Evolutionary conservation across 2,113 vertebrate genomes (phyloP).

Genomic region (Corydoras maculifer): DNA sequence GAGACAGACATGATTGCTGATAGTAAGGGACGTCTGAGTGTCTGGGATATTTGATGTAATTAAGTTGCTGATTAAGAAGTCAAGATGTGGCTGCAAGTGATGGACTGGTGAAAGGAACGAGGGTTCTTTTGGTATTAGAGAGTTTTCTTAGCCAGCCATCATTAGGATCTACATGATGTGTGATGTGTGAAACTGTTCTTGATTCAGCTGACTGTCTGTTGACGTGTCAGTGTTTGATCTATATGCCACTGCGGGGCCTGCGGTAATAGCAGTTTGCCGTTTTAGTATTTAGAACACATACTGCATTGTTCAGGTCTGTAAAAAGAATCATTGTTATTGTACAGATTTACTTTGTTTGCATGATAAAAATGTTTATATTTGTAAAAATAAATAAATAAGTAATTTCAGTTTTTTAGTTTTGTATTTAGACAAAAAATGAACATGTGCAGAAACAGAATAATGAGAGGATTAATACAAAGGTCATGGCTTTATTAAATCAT

Average conservation of each 20-base stretch:
- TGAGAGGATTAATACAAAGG: too few species aligned
- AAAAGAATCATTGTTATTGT: too few species aligned
- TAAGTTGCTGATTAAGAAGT: background rate
- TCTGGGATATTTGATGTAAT: background rate
- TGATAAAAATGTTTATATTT: too few species aligned
- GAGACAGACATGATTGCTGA: background rate
- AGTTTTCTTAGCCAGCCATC: background rate
- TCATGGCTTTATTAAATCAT: too few species aligned
- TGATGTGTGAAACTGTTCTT: background rate
- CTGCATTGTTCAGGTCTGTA: too few species aligned
- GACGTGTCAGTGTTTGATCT: background rate
- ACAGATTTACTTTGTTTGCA: too few species aligned
- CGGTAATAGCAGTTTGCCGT: too few species aligned
- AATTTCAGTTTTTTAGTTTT: too few species aligned
- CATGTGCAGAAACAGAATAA: too few species aligned
- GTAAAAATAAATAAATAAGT: too few species aligned
- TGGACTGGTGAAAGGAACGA: background rate
- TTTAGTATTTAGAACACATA: too few species aligned
- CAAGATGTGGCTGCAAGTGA: constrained; percentile 1
- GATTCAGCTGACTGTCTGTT: background rate
- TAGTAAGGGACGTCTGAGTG: background rate
- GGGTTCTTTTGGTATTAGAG: background rate
- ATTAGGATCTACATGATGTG: background rate
- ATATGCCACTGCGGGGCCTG: background rate
- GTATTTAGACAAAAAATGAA: too few species aligned